A percentile compares a stretch with the other conserved stretches of the same genome.
These are phyloP conservation scores for Saccostrea glomerata DNA, from an alignment of 1,140 invertebrate genomes.

Conservation along the genomic window DNA sequence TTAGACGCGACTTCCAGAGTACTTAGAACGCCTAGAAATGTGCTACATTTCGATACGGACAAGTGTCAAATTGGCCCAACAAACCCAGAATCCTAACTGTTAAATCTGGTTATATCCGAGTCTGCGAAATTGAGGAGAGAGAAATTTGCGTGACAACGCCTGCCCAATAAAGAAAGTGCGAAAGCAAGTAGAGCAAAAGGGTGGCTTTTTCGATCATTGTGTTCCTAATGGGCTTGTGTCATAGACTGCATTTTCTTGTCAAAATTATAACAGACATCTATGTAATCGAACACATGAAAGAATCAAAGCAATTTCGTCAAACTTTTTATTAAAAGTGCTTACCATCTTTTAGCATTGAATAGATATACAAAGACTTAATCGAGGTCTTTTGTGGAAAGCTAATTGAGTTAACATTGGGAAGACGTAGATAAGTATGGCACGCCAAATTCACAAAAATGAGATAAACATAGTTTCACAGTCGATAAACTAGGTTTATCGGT, in stretches of 20 bases:
- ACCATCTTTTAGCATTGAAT: background rate
- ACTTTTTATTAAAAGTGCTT: slow-evolving; percentile 7
- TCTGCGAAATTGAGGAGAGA: background rate
- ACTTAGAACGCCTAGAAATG: background rate
- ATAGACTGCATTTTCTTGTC: background rate
- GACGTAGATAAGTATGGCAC: background rate
- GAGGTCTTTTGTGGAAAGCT: background rate
- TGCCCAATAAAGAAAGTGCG: background rate
- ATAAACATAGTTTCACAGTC: too few species aligned
- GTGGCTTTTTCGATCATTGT: background rate
- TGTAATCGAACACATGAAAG: background rate
- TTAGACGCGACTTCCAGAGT: background rate
- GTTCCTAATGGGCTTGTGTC: background rate
- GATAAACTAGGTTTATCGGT: too few species aligned
- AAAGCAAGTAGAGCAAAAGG: background rate
- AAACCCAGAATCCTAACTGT: background rate
- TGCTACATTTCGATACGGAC: background rate
- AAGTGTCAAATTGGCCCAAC: background rate
- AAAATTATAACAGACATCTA: background rate
- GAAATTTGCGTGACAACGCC: slow-evolving; percentile 11
- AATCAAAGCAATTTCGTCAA: slow-evolving; percentile 11
- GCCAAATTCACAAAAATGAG: too few species aligned
- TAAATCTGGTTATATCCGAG: background rate
- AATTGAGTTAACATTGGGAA: slow-evolving; percentile 7
- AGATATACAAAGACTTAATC: slow-evolving; percentile 16